Conservation (phyloP, 1,140 invertebrate species). For the Neodiprion pinetum region DNA sequence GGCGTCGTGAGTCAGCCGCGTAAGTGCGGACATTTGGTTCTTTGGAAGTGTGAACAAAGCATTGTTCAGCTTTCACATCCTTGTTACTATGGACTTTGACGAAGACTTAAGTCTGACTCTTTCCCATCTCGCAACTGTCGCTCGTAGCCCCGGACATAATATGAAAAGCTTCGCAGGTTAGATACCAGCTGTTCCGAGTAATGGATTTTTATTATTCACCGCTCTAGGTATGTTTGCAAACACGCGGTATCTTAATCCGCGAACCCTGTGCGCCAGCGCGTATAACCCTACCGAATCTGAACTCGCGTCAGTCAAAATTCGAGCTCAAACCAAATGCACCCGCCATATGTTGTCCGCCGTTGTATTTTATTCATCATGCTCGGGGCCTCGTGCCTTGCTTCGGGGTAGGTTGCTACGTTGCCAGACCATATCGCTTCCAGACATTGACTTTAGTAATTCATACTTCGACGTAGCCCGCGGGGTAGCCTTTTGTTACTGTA, state of each 20-base stretch:
- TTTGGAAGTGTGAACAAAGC: too few relatives aligned
- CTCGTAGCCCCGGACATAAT: neutral
- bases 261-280: neutral
- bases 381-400: too few relatives aligned
- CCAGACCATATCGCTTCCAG: neutral
- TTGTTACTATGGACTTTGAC: too few relatives aligned
- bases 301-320: neutral
- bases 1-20: too few relatives aligned
- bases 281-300: conserved; percentile 1
- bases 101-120: too few relatives aligned
- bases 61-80: too few relatives aligned
- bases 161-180: neutral
- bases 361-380: neutral
- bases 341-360: neutral
- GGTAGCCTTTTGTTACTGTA: too few relatives aligned
- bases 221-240: conserved; percentile 1
- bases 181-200: neutral
- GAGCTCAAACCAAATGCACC: neutral
- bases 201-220: conserved; percentile 6
- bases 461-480: too few relatives aligned
- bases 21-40: too few relatives aligned
- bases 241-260: neutral
- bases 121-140: neutral
- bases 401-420: neutral
- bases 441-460: neutral